These are phyloP conservation scores for Zaprionus africanus DNA, from an alignment of 1,140 invertebrate genomes.

Conservation along the genomic window DNA sequence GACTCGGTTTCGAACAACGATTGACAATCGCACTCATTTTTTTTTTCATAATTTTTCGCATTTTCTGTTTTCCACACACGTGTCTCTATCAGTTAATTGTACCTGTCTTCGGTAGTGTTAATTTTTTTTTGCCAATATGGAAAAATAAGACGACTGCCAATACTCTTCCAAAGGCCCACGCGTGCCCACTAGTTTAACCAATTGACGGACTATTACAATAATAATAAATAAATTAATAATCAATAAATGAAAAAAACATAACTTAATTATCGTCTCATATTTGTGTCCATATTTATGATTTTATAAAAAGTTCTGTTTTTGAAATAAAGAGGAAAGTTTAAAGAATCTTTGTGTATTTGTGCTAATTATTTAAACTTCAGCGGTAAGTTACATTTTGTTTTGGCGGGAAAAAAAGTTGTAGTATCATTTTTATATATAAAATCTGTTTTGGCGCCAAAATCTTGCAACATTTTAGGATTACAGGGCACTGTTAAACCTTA, in stretches of 20 bases:
- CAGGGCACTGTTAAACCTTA: slow-evolving; percentile 27
- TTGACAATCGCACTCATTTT: slow-evolving; percentile 34
- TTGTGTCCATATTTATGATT: slow-evolving; percentile 44
- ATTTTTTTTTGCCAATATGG: slow-evolving; percentile 56
- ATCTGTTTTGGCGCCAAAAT: slow-evolving; percentile 52
- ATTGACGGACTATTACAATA: slow-evolving; percentile 62
- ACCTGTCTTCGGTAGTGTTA: slow-evolving; percentile 65
- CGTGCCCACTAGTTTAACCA: slow-evolving; percentile 58
- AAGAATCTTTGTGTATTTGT: slow-evolving; percentile 49
- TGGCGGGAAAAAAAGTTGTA: slow-evolving; percentile 54
- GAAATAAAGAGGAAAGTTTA: slow-evolving; percentile 28
- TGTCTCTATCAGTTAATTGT: slow-evolving; percentile 58
- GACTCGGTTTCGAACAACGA: slow-evolving; percentile 42
- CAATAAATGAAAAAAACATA: slow-evolving; percentile 28
- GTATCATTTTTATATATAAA: slow-evolving; percentile 2
- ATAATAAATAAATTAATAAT: not conserved
- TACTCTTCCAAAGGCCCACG: slow-evolving; percentile 4
- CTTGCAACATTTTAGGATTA: slow-evolving; percentile 45
- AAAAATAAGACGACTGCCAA: slow-evolving; percentile 62
- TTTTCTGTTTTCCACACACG: slow-evolving; percentile 61
- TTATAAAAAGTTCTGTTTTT: slow-evolving; percentile 69
- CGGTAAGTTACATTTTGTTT: slow-evolving; percentile 64
- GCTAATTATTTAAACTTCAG: slow-evolving; percentile 30
- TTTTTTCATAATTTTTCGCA: slow-evolving; percentile 2
- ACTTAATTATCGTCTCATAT: slow-evolving; percentile 6